phyloP scores from a whole-genome alignment of 1,140 invertebrate genomes.

The Camponotus floridanus region DNA sequence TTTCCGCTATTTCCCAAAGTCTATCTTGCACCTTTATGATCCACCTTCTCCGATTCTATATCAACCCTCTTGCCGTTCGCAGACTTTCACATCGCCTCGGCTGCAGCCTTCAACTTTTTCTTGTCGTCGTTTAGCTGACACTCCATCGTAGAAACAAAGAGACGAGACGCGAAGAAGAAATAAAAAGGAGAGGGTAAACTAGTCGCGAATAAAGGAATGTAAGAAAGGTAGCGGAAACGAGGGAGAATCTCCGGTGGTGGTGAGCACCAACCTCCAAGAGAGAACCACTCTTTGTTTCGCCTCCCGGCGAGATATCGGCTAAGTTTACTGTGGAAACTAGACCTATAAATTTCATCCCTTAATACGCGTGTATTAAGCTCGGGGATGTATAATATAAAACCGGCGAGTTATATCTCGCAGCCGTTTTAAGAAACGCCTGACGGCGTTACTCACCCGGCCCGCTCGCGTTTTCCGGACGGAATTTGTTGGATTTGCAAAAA shows the following conservation, averaged over 20 bases:
- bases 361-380: conserved; percentile 49
- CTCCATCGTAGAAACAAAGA: background rate
- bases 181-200: conserved; percentile 31
- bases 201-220: background rate
- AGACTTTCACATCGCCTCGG: background rate
- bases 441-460: conserved; percentile 43
- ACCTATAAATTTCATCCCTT: conserved; percentile 73
- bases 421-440: conserved; percentile 54
- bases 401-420: conserved; percentile 57
- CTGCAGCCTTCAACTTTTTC: conserved; percentile 36
- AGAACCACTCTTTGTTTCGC: conserved; percentile 65
- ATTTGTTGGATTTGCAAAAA: conserved; percentile 64
- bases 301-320: conserved; percentile 62
- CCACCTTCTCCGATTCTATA: background rate
- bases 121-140: conserved; percentile 8
- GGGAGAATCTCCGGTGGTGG: background rate
- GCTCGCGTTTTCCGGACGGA: conserved; percentile 32
- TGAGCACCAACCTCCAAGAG: background rate
- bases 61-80: background rate
- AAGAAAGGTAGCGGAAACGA: conserved; percentile 34
- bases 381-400: conserved; percentile 67
- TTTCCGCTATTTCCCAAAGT: conserved; percentile 22
- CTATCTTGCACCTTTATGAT: conserved; percentile 45
- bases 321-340: conserved; percentile 70
- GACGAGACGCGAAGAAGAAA: background rate